Percentiles rank a stretch among this genome's conserved stretches.
Evolutionary conservation across 1,140 invertebrate species (phyloP).

Genomic region (Parapsyche elsis): DNA sequence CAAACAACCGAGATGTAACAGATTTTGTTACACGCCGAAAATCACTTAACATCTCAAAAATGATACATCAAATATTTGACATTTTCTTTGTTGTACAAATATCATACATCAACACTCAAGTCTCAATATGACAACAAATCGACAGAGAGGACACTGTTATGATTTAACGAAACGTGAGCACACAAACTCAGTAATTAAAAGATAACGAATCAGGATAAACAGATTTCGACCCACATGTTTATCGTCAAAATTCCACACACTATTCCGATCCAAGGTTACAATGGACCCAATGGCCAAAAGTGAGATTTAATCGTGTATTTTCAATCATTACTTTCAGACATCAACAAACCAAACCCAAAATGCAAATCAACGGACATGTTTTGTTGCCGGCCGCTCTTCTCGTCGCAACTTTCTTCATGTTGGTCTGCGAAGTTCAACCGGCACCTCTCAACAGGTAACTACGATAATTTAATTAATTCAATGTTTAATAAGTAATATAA

Average conservation of each 20-base stretch:
- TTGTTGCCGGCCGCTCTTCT: conserved; percentile 46
- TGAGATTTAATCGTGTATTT: not conserved
- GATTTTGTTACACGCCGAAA: too few species aligned
- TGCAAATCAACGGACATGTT: conserved; percentile 49
- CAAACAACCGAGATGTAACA: too few species aligned
- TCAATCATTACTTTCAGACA: conserved; percentile 17
- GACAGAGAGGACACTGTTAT: conserved; percentile 4
- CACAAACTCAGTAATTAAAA: conserved; percentile 22
- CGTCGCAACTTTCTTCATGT: conserved; percentile 43
- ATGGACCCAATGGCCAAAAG: too few species aligned
- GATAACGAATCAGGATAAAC: not conserved
- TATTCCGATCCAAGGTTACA: not conserved
- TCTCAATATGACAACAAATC: not conserved
- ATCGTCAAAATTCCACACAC: not conserved
- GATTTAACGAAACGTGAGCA: conserved; percentile 28
- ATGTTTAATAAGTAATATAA: too few species aligned
- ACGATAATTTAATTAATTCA: conserved; percentile 6
- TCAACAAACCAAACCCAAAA: conserved; percentile 33
- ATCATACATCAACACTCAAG: too few species aligned
- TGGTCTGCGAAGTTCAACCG: conserved; percentile 39
- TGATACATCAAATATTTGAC: too few species aligned
- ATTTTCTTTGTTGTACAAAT: too few species aligned
- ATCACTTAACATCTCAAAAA: too few species aligned
- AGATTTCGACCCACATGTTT: too few species aligned
- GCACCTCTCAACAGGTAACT: conserved; percentile 38